Percentiles rank a stretch among this genome's conserved stretches.
phyloP scores from a whole-genome alignment of 2,113 vertebrate species.

The Malurus cyaneus region DNA sequence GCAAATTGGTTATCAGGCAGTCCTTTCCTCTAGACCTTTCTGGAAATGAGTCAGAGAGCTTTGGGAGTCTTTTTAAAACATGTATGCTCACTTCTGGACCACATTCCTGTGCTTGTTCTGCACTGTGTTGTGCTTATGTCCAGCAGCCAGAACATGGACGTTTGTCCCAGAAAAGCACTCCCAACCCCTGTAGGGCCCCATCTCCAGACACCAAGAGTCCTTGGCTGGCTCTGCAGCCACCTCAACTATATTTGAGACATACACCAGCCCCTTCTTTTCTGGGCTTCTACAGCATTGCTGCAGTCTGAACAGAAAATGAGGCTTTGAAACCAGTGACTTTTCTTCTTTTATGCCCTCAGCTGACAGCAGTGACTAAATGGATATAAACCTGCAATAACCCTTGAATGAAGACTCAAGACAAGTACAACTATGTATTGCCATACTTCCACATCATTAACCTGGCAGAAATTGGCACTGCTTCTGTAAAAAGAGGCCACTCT shows the following conservation, averaged over 20 bases:
- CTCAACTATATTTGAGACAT: neutral
- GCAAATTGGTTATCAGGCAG: neutral
- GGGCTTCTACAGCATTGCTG: neutral
- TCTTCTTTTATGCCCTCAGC: neutral
- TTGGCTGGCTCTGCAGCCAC: fast-evolving
- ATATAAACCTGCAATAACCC: neutral
- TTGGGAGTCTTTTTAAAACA: neutral
- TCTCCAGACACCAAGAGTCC: neutral
- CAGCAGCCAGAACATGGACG: neutral
- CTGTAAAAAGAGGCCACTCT: neutral
- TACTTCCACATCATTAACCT: neutral
- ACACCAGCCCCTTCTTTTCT: neutral
- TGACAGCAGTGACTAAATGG: neutral
- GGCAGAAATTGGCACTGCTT: neutral
- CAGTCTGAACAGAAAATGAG: neutral
- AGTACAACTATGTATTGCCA: neutral
- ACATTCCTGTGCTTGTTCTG: neutral
- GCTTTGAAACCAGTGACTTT: neutral
- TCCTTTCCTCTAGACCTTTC: neutral
- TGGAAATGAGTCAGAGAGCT: neutral
- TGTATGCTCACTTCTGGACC: neutral
- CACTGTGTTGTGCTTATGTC: neutral
- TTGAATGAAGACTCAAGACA: neutral
- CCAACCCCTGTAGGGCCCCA: neutral
- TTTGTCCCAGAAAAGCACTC: neutral